Evolutionary conservation across 2,888 invertebrate species (phyloP).

Genomic region (Rhingia campestris): DNA sequence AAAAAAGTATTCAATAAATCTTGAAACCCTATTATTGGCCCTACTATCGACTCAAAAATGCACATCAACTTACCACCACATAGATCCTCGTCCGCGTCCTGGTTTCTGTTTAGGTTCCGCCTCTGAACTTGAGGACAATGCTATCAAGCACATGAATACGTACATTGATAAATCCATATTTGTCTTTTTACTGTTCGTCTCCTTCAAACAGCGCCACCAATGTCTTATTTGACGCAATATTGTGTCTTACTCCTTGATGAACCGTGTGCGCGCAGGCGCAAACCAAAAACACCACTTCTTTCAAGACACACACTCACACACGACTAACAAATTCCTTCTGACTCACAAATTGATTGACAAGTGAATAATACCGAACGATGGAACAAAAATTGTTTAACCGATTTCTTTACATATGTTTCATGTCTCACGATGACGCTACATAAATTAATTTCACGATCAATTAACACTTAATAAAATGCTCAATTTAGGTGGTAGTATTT

Average conservation of each 20-base stretch:
- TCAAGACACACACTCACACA: not conserved
- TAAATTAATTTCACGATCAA: constrained; percentile 81
- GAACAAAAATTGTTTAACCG: constrained; percentile 23
- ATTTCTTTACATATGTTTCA: constrained; percentile 37
- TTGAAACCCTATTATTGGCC: not conserved
- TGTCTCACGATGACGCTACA: constrained; percentile 50
- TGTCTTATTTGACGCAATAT: constrained; percentile 5
- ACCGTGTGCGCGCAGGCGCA: constrained; percentile 1
- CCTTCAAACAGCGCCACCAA: constrained; percentile 1
- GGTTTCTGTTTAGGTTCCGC: constrained; percentile 84
- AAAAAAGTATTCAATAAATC: not conserved
- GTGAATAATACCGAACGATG: constrained; percentile 1
- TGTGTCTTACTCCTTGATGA: constrained; percentile 1
- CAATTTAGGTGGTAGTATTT: constrained; percentile 49
- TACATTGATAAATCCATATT: constrained; percentile 81
- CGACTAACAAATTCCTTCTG: constrained; percentile 13
- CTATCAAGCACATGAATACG: constrained; percentile 79
- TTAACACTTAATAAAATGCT: constrained; percentile 77
- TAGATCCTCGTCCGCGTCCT: constrained; percentile 92
- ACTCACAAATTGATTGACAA: constrained; percentile 40
- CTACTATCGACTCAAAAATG: not conserved
- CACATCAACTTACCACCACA: constrained; percentile 91
- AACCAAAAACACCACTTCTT: constrained; percentile 2
- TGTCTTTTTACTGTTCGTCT: constrained; percentile 7
- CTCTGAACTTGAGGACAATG: constrained; percentile 78